These are phyloP conservation scores for Gymnarchus niloticus DNA, from an alignment of 2,113 vertebrate genomes.

Conservation along the genomic window DNA sequence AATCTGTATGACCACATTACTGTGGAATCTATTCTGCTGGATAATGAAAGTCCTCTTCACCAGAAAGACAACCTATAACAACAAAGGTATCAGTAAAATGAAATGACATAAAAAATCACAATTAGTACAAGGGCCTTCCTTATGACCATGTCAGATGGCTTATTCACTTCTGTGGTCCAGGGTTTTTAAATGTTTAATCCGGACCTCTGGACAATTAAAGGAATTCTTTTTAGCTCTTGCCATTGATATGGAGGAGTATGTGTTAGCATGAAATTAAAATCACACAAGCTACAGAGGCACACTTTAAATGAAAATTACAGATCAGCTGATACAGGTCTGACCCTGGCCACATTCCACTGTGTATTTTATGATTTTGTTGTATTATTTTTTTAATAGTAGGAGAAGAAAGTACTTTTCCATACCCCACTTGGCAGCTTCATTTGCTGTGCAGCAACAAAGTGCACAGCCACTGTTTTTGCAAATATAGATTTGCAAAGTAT, in stretches of 20 bases:
- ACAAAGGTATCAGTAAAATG: neutral
- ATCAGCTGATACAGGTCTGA: slow-evolving; percentile 2
- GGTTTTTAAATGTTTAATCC: neutral
- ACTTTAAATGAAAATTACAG: slow-evolving; percentile 16
- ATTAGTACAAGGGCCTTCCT: neutral
- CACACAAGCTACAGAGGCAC: neutral
- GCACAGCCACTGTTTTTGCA: neutral
- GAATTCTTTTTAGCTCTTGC: slow-evolving; percentile 8
- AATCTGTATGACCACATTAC: neutral
- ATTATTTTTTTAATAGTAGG: neutral
- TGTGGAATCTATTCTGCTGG: neutral
- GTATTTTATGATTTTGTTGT: neutral
- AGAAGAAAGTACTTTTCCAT: neutral
- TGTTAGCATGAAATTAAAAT: slow-evolving; percentile 27
- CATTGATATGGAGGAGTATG: slow-evolving; percentile 18
- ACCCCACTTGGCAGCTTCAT: neutral
- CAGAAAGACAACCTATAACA: neutral
- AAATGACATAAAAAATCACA: neutral
- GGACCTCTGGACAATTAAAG: slow-evolving; percentile 23
- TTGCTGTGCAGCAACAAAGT: neutral
- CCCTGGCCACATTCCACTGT: neutral
- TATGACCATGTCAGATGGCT: neutral
- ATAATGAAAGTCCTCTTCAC: neutral
- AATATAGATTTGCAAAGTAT: neutral
- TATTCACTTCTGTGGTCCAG: neutral